phyloP scores from a whole-genome alignment of 2,113 vertebrate genomes.

The Cyprinodon variegatus region DNA sequence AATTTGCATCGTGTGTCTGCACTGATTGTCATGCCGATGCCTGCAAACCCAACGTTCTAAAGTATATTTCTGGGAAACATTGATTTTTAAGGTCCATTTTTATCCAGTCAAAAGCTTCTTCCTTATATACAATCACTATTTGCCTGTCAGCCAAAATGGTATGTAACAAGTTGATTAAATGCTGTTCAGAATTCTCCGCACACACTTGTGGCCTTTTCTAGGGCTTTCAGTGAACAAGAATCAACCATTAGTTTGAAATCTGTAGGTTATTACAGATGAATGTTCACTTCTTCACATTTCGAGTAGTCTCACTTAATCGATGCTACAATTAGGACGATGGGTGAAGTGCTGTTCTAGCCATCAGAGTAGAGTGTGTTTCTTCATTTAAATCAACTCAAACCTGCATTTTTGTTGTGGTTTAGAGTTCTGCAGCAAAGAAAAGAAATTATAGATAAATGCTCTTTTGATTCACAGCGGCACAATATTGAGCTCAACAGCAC shows the following conservation, averaged over 20 bases:
- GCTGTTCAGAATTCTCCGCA: background rate
- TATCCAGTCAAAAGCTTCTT: background rate
- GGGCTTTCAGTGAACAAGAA: background rate
- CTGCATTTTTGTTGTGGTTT: background rate
- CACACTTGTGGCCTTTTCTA: background rate
- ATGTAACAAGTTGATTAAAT: slow-evolving; percentile 1
- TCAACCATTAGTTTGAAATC: background rate
- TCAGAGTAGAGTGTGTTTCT: background rate
- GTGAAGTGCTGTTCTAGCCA: background rate
- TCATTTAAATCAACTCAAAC: background rate
- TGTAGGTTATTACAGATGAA: background rate
- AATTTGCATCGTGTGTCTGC: background rate
- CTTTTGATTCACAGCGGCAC: no score
- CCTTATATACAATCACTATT: background rate
- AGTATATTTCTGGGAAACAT: background rate
- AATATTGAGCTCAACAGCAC: no score
- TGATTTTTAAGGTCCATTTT: background rate
- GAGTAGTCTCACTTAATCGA: background rate
- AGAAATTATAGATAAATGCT: background rate
- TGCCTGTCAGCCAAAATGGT: background rate
- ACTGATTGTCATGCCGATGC: background rate
- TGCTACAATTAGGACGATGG: background rate
- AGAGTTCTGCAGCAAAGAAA: background rate
- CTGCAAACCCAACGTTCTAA: no score
- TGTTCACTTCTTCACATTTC: background rate